Conservation (phyloP, 2,113 vertebrate genomes). For the Suricata suricatta region DNA sequence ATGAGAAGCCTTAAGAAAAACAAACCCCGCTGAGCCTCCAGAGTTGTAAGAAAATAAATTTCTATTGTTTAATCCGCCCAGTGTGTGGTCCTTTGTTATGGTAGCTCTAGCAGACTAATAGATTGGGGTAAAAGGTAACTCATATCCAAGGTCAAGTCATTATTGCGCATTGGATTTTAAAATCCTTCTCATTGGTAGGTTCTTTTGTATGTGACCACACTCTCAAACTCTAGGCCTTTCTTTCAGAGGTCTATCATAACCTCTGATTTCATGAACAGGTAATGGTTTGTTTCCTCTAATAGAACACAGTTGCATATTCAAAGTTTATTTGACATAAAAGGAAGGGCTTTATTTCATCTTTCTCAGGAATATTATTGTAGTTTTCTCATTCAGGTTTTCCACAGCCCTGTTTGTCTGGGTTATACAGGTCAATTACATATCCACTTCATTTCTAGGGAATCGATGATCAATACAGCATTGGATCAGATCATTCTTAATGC, state of each 20-base stretch:
- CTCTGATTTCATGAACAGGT: not conserved
- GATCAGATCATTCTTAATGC: not conserved
- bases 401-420: not conserved
- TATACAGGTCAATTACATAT: not conserved
- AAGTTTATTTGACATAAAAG: not conserved
- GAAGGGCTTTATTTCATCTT: not conserved
- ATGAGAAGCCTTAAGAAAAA: not conserved
- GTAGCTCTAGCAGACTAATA: not conserved
- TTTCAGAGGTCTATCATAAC: not conserved
- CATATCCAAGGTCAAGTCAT: not conserved
- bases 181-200: fast-evolving
- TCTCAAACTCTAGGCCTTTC: not conserved
- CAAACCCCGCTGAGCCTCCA: not conserved
- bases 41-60: not conserved
- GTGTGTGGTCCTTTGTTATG: not conserved
- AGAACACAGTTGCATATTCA: not conserved
- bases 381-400: not conserved
- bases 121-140: not conserved
- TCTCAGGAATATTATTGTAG: not conserved
- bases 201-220: not conserved
- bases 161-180: not conserved
- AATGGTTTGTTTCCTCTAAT: not conserved
- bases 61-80: not conserved
- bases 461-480: not conserved
- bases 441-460: not conserved